Evolutionary conservation across 2,113 vertebrate species (phyloP).

Genomic region (Callipepla californica): DNA sequence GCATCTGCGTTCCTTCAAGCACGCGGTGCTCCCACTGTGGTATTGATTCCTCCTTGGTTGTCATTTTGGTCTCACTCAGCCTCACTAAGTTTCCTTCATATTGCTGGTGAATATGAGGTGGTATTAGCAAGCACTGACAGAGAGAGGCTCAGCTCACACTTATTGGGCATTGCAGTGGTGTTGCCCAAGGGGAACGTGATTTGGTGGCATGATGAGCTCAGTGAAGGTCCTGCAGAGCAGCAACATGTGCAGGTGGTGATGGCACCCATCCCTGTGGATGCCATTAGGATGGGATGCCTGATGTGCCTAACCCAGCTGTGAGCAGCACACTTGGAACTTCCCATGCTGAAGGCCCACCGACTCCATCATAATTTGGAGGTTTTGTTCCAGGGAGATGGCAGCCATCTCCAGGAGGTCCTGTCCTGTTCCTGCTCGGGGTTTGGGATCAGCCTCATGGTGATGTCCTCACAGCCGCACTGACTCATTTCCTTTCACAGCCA

Average conservation of each 20-base stretch:
- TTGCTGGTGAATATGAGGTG: neutral
- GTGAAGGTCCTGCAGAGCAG: neutral
- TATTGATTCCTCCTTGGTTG: neutral
- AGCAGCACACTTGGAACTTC: neutral
- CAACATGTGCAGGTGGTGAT: neutral
- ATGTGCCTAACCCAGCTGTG: neutral
- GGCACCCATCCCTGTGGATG: neutral
- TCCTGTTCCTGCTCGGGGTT: neutral
- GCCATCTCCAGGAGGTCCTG: neutral
- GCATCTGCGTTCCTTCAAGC: neutral
- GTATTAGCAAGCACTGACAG: neutral
- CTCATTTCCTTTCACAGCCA: neutral
- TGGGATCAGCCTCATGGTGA: neutral
- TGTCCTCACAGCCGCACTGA: constrained; percentile 12
- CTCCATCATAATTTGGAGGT: neutral
- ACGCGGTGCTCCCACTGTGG: too few relatives aligned
- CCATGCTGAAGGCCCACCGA: fast-evolving
- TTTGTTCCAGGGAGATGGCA: neutral
- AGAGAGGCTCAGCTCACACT: neutral
- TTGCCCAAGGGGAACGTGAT: neutral
- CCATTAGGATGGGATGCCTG: neutral
- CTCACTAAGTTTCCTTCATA: neutral
- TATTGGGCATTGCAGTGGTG: neutral
- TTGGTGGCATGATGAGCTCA: neutral
- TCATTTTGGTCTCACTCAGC: neutral